Percentiles rank a stretch among this genome's conserved stretches.
phyloP scores from a whole-genome alignment of 2,888 invertebrate species.

The Aelia acuminata region DNA sequence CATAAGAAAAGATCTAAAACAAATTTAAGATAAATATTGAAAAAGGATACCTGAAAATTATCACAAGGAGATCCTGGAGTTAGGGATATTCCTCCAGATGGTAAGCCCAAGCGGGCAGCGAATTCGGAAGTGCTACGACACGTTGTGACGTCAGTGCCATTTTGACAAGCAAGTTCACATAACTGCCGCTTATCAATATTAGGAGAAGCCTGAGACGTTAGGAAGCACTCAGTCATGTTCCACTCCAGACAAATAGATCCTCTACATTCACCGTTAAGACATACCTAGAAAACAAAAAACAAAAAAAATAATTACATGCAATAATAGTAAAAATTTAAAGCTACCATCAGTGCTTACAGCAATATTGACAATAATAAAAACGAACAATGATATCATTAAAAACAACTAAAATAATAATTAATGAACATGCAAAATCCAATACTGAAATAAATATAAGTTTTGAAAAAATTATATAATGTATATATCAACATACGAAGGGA shows the following conservation, averaged over 20 bases:
- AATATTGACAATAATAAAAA: no score
- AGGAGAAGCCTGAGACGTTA: constrained; percentile 83
- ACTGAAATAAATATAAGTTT: no score
- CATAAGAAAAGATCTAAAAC: no score
- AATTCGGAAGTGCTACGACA: constrained; percentile 92
- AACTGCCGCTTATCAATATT: constrained; percentile 87
- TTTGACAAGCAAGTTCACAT: constrained; percentile 98
- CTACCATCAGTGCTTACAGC: no score
- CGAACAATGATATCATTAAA: no score
- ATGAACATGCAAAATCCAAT: no score
- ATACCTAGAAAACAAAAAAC: constrained; percentile 75
- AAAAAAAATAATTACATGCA: no score
- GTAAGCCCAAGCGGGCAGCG: constrained; percentile 80
- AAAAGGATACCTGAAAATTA: constrained; percentile 93
- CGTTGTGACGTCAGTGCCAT: constrained; percentile 79
- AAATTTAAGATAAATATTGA: background rate
- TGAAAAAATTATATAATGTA: no score
- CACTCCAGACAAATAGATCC: constrained; percentile 96
- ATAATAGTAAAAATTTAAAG: no score
- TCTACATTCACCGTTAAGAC: constrained; percentile 91
- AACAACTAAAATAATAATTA: no score
- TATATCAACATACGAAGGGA: no score
- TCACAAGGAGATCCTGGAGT: constrained; percentile 98
- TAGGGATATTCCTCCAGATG: constrained; percentile 86
- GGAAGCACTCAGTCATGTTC: constrained; percentile 95